Conservation (phyloP, 1,140 invertebrate species). For the Phortica variegata region DNA sequence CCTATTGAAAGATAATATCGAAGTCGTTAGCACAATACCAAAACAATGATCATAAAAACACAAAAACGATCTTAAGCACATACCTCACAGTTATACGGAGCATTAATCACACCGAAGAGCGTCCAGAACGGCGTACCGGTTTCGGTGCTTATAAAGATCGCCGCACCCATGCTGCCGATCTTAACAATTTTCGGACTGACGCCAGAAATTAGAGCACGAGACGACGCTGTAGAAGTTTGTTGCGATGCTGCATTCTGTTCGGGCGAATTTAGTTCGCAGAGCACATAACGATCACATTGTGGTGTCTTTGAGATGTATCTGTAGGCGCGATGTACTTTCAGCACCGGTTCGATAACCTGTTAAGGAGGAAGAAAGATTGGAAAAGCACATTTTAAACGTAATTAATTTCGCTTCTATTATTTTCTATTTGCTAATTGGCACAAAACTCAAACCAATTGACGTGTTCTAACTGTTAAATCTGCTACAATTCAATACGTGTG, state of each 20-base stretch:
- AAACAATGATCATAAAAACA: slow-evolving; percentile 29
- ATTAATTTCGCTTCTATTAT: slow-evolving; percentile 43
- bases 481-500: slow-evolving; percentile 17
- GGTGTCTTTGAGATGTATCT: slow-evolving; percentile 68
- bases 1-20: slow-evolving; percentile 59
- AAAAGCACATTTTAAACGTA: slow-evolving; percentile 37
- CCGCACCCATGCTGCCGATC: slow-evolving; percentile 67
- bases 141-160: slow-evolving; percentile 60
- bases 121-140: slow-evolving; percentile 63
- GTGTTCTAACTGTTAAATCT: slow-evolving; percentile 15
- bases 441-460: no score
- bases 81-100: slow-evolving; percentile 62
- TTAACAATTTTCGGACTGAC: slow-evolving; percentile 69
- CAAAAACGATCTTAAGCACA: slow-evolving; percentile 17
- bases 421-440: slow-evolving; percentile 9
- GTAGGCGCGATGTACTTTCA: slow-evolving; percentile 75
- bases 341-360: slow-evolving; percentile 70
- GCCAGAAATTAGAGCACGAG: slow-evolving; percentile 56
- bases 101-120: slow-evolving; percentile 60
- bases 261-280: slow-evolving; percentile 73
- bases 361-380: slow-evolving; percentile 15
- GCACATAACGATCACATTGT: slow-evolving; percentile 72
- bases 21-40: slow-evolving; percentile 1
- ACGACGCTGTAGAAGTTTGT: slow-evolving; percentile 26
- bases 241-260: slow-evolving; percentile 58